Evolutionary conservation across 2,888 invertebrate genomes (phyloP).

Genomic region (Protonemura montana): DNA sequence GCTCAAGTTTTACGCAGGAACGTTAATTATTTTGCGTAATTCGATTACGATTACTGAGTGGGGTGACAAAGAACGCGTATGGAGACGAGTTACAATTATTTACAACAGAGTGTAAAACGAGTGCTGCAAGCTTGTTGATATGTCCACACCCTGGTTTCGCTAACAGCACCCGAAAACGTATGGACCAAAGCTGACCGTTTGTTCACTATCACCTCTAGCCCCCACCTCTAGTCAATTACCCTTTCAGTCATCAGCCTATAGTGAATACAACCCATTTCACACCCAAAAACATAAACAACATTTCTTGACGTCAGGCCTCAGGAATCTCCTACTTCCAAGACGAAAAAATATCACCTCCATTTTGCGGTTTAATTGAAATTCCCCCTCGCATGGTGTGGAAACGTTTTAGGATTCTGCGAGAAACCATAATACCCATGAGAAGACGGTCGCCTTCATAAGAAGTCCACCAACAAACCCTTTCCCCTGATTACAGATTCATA

Average conservation of each 20-base stretch:
- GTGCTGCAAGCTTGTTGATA: neutral
- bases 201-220: neutral
- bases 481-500: constrained; percentile 23
- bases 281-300: neutral
- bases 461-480: neutral
- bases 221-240: neutral
- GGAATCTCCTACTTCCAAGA: neutral
- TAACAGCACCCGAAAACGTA: neutral
- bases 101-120: neutral
- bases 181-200: neutral
- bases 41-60: neutral
- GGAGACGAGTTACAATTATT: neutral
- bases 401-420: neutral
- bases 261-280: neutral
- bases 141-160: neutral
- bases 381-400: neutral
- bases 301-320: neutral
- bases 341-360: neutral
- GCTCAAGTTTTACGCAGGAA: neutral
- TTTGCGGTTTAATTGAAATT: constrained; percentile 7
- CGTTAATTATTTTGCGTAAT: neutral
- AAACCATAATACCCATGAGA: neutral
- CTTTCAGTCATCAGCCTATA: neutral
- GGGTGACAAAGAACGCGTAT: neutral
- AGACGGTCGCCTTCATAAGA: neutral